Conservation (phyloP, 2,888 invertebrate genomes). For the Melanargia galathea region DNA sequence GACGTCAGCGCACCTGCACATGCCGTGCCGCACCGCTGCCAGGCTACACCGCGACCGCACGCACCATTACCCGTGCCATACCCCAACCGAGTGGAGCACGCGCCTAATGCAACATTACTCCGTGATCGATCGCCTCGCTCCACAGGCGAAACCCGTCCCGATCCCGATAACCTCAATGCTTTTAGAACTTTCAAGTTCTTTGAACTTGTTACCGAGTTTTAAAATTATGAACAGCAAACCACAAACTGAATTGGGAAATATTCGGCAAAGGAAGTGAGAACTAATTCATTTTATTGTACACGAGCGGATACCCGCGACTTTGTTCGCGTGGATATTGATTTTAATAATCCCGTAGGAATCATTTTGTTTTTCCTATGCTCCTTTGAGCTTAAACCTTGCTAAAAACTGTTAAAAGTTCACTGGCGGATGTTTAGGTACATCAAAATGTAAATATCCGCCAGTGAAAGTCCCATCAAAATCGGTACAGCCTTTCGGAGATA, state of each 20-base stretch:
- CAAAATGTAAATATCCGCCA: too few relatives aligned
- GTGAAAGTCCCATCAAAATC: too few relatives aligned
- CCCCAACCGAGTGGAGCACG: not conserved
- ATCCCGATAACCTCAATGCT: conserved; percentile 14
- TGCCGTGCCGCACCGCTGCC: conserved; percentile 5
- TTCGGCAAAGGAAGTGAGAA: not conserved
- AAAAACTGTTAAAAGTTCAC: too few relatives aligned
- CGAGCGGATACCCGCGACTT: too few relatives aligned
- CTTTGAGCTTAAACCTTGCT: too few relatives aligned
- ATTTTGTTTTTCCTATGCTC: too few relatives aligned
- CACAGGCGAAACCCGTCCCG: conserved; percentile 1
- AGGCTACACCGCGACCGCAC: conserved; percentile 5
- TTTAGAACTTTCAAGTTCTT: conserved; percentile 1
- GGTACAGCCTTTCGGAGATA: too few relatives aligned
- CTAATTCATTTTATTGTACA: not conserved
- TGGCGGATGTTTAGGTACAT: too few relatives aligned
- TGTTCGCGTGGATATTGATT: too few relatives aligned
- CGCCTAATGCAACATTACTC: conserved; percentile 1
- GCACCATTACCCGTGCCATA: not conserved
- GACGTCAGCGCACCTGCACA: conserved; percentile 42
- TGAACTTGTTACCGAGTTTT: not conserved
- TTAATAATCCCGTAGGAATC: too few relatives aligned
- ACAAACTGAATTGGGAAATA: not conserved
- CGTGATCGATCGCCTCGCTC: conserved; percentile 8
- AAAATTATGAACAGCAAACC: not conserved